Conservation (phyloP, 2,888 invertebrate genomes). For the Nephrotoma guestfalica region DNA sequence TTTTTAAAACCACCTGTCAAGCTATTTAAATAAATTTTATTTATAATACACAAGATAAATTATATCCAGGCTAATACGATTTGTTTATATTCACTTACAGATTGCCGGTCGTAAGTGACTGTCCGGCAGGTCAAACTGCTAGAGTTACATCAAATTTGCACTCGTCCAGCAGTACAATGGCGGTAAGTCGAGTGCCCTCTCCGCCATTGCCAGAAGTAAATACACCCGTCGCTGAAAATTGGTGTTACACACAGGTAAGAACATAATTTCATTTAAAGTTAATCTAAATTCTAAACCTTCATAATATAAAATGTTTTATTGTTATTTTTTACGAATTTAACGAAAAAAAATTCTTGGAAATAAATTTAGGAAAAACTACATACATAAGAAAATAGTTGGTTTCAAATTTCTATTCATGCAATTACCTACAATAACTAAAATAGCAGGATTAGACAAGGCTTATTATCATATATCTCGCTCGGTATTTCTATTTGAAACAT, state of each 20-base stretch:
- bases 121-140: slow-evolving; percentile 69
- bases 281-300: neutral
- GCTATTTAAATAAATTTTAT: neutral
- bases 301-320: neutral
- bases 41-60: neutral
- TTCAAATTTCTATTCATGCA: neutral
- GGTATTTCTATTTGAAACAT: neutral
- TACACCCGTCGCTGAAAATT: slow-evolving; percentile 98
- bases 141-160: slow-evolving; percentile 71
- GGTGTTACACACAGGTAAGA: slow-evolving; percentile 98
- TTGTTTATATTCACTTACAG: slow-evolving; percentile 36
- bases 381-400: no score
- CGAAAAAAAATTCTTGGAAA: neutral
- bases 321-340: neutral
- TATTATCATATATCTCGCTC: neutral
- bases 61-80: neutral
- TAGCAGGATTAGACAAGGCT: neutral
- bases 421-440: neutral
- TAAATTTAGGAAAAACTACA: neutral
- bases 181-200: slow-evolving; percentile 93
- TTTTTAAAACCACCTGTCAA: neutral
- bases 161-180: slow-evolving; percentile 78
- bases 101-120: slow-evolving; percentile 63
- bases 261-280: neutral
- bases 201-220: slow-evolving; percentile 89